Conservation (phyloP, 2,888 invertebrate species). For the Rhimphoctona megacephalus region DNA sequence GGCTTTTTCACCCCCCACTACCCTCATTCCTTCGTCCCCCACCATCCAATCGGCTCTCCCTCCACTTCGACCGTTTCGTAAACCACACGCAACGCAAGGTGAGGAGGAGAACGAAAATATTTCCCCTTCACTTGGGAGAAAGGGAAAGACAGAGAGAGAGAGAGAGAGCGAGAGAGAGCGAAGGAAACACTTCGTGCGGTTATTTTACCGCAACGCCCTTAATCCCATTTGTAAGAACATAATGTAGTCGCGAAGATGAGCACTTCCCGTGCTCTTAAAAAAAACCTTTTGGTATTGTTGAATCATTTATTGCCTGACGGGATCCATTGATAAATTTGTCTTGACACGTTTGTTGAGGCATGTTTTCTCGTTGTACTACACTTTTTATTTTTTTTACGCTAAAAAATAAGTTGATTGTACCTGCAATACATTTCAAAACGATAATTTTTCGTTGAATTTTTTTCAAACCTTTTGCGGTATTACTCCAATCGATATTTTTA, state of each 20-base stretch:
- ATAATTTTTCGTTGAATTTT: neutral
- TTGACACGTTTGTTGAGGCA: neutral
- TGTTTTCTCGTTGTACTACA: neutral
- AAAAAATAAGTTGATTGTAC: neutral
- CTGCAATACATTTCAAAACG: neutral
- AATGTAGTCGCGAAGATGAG: conserved; percentile 19
- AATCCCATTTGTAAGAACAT: conserved; percentile 59
- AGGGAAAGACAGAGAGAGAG: neutral
- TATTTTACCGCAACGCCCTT: conserved; percentile 66
- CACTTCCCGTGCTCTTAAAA: neutral
- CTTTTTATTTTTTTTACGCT: neutral
- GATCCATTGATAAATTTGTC: neutral
- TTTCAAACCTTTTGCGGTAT: neutral
- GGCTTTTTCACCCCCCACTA: conserved; percentile 32
- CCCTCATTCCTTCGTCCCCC: conserved; percentile 15
- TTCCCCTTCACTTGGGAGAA: conserved; percentile 35
- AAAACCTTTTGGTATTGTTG: neutral
- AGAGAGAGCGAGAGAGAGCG: neutral
- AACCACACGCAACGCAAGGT: conserved; percentile 36
- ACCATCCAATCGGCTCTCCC: conserved; percentile 33
- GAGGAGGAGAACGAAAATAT: conserved; percentile 34
- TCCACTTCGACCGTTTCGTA: conserved; percentile 14
- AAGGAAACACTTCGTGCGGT: conserved; percentile 46
- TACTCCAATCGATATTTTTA: neutral
- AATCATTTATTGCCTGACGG: neutral